Evolutionary conservation across 2,797 vertebrate species (phyloP), one percentile per base, ranked within the genome.

Genomic region (Euphonia xanthogaster): DNA sequence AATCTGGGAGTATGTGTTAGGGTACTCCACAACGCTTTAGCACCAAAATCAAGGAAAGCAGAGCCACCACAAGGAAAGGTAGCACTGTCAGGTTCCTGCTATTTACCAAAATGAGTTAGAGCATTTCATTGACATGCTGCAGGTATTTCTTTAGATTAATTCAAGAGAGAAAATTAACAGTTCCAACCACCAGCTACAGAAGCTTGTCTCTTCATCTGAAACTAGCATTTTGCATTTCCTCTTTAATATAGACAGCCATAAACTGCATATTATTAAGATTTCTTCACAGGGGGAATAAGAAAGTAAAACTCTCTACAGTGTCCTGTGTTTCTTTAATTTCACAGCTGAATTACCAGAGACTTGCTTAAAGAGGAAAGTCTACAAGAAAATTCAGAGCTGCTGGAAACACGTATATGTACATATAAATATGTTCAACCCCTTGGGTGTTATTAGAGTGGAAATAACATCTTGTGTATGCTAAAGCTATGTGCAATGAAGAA

Each of bases 271-370:
- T 91, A 81, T 95, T 90, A 78, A 58, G 20, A 90, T 76, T 94
- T 76, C 47, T 92, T 90, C 44, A 47, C 27, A 71, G 35, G 25
- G 2, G 27, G 37, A 51, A 88, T 35, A 90, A 39, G 57, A 82
- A 91, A 58, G 37, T 35, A 42, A 28, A 61, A 25, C 53, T 87
- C 13, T 33, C 42, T 71, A 33, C 39, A 61, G 33, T 70, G 50
- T 62, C n/a, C 63, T 1, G 13, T 19, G 22, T 88, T 90, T 93
- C 74, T 87, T 94, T 90, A 92, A 96, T 96, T 97, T 96, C 96
- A 96, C 92, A 93, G 80, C 30, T 95, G 90, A 95, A 73, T 95
- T 94, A 85, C 44, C 77, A 82, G 67, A 60, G 48, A 61, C 53
- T 87, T 80, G 47, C 47, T 91, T 85, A 91, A 86, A 92, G 27